These are phyloP conservation scores for Macrosoma leucophasiata DNA, from an alignment of 2,888 invertebrate species.

Conservation along the genomic window DNA sequence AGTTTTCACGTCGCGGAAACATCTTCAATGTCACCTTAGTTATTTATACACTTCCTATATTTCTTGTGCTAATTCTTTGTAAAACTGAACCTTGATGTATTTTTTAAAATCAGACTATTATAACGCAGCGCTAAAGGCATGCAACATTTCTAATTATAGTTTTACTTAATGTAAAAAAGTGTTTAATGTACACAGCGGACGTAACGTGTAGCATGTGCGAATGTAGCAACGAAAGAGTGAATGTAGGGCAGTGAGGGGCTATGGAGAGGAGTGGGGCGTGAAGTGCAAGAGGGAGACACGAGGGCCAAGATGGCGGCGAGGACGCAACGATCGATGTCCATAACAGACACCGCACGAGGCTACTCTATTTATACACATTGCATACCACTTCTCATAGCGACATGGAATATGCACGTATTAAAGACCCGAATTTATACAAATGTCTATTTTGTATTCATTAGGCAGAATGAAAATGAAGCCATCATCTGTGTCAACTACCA, in stretches of 20 bases:
- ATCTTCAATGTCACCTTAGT: conserved; percentile 54
- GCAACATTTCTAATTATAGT: conserved; percentile 14
- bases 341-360: conserved; percentile 65
- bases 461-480: too few species aligned
- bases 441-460: conserved; percentile 1
- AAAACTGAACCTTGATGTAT: conserved; percentile 5
- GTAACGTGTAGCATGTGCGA: conserved; percentile 47
- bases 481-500: too few species aligned
- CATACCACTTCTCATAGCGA: conserved; percentile 57
- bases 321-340: conserved; percentile 73
- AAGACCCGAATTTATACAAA: neutral
- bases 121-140: conserved; percentile 12
- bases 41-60: conserved; percentile 44
- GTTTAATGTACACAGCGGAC: conserved; percentile 27
- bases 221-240: conserved; percentile 66
- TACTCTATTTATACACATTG: conserved; percentile 68
- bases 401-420: too few species aligned
- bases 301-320: conserved; percentile 74
- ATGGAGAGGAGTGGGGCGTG: conserved; percentile 47
- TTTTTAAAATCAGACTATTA: conserved; percentile 7
- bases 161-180: too few species aligned
- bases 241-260: conserved; percentile 72
- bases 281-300: conserved; percentile 62
- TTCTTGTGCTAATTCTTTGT: conserved; percentile 9
- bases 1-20: conserved; percentile 48